These are phyloP conservation scores for Chaunax sp. DNA, from an alignment of 2,797 vertebrate species.

Conservation along the genomic window DNA sequence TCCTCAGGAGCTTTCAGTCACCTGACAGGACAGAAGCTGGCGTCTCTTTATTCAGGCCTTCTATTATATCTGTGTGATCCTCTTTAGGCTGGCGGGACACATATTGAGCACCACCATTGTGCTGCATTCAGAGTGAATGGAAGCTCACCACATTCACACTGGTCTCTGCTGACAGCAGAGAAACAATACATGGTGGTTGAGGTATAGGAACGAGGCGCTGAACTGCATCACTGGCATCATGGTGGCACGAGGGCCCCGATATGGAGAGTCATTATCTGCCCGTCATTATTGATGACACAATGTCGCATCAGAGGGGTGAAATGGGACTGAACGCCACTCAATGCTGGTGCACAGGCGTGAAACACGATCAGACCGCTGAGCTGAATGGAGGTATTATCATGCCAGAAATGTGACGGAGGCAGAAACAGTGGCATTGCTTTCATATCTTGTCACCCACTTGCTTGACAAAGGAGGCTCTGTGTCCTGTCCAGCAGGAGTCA, in stretches of 20 bases:
- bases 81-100: conserved; percentile 52
- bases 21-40: conserved; percentile 41
- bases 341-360: conserved; percentile 66
- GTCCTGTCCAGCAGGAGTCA: conserved; percentile 39
- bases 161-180: conserved; percentile 46
- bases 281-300: conserved; percentile 66
- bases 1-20: conserved; percentile 26
- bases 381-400: conserved; percentile 69
- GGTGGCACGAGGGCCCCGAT: conserved; percentile 33
- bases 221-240: conserved; percentile 28
- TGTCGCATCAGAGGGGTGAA: conserved; percentile 60
- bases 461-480: conserved; percentile 58
- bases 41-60: conserved; percentile 47
- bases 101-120: conserved; percentile 31
- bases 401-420: conserved; percentile 54
- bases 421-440: conserved; percentile 65
- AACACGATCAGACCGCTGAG: conserved; percentile 69
- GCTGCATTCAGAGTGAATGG: conserved; percentile 55
- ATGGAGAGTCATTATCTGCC: conserved; percentile 57
- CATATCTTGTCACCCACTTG: conserved; percentile 73
- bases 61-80: conserved; percentile 55
- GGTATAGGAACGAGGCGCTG: conserved; percentile 20
- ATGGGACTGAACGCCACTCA: conserved; percentile 57
- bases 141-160: conserved; percentile 33
- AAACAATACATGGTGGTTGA: conserved; percentile 28